Base-by-base conservation (phyloP, 2,797 vertebrate species). In the Stomatorhinus walkeri region DNA sequence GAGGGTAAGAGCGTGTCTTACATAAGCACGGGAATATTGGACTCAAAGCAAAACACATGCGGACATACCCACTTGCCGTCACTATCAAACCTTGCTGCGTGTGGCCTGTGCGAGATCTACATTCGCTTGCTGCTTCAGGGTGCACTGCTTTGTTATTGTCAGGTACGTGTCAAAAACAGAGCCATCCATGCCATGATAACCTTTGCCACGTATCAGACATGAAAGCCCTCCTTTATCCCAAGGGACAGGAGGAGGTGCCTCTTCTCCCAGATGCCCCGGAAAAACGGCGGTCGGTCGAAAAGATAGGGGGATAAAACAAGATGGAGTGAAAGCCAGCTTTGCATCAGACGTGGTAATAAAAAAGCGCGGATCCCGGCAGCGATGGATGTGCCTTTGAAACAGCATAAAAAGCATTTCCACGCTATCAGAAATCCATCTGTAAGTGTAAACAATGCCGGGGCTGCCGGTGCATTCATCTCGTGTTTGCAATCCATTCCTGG, bases 361-460 rank as follows among this genome's bases (percentile, higher is more conserved):
- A 95, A 93, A 93, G 93, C 91, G 89, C 19, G 91, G 93, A 95
- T 95, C 92, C 92, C 49, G 90, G 91, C 91, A 24, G 89, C 92
- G 93, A 95, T 94, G 94, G 91, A 95, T 95, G 40, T 92, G 90
- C 90, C 91, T 92, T 91, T 92, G 92, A 93, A 91, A 90, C 87
- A 87, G 91, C 91, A 91, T 90, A 93, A 94, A 94, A 93, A 93
- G 93, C 92, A 93, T 93, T 90, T 93, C 92, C 91, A 92, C 92
- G 89, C 92, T 93, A 93, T 94, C 93, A 92, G 90, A 90, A 91
- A 93, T 94, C 93, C 92, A 95, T 95, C 93, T 93, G 92, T 92
- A 92, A 94, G 91, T 54, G 89, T 93, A 95, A 95, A 95, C 94
- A 95, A 93, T 91, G 91, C 90, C n/a, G 90, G 91, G 91, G 93